Evolutionary conservation across 1,140 invertebrate species (phyloP).

Genomic region (Pseudomyrmex concolor): DNA sequence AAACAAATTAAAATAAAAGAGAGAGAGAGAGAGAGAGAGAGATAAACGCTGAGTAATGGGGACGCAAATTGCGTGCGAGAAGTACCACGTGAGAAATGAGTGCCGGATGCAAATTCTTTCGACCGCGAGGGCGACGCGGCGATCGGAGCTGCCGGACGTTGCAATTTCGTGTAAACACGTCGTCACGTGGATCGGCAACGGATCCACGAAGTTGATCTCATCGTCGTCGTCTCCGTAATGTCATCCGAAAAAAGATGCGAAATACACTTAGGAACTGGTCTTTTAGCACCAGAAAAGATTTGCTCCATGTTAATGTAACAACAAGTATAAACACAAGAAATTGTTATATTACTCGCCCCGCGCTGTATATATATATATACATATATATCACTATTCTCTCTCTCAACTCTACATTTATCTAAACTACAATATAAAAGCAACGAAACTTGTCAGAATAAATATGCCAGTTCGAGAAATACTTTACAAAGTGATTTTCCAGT

Average conservation of each 20-base stretch:
- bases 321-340: conserved; percentile 17
- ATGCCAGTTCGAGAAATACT: no score
- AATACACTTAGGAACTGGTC: conserved; percentile 15
- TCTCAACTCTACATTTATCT: background rate
- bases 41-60: conserved; percentile 73
- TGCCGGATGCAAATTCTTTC: conserved; percentile 60
- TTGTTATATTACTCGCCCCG: background rate
- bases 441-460: background rate
- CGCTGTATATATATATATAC: no score
- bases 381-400: conserved; percentile 11
- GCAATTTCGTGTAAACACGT: conserved; percentile 19
- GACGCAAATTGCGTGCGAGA: conserved; percentile 63
- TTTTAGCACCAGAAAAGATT: conserved; percentile 4
- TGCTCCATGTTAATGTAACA: conserved; percentile 11
- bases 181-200: background rate
- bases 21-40: background rate
- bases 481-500: background rate
- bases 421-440: no score
- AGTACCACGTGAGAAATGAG: conserved; percentile 60
- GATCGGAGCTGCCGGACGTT: conserved; percentile 8
- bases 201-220: background rate
- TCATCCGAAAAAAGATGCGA: background rate
- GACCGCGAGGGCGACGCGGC: conserved; percentile 23
- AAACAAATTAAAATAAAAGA: conserved; percentile 39
- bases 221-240: conserved; percentile 8